Conservation (phyloP, 1,140 invertebrate genomes). For the Trichonephila clavata region DNA sequence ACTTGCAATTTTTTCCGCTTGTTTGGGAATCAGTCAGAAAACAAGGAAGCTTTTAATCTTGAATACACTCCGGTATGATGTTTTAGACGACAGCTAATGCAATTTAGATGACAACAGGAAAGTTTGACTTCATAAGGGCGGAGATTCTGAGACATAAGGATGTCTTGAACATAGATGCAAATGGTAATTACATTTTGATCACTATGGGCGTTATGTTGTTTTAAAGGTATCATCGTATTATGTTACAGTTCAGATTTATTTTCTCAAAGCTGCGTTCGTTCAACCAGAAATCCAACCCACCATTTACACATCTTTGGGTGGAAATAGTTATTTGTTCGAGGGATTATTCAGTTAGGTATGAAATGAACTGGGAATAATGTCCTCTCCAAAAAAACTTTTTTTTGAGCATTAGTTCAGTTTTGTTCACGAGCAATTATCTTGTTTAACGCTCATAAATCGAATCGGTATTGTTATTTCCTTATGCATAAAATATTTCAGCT, state of each 20-base stretch:
- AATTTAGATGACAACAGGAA: conserved; percentile 75
- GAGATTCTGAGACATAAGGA: conserved; percentile 62
- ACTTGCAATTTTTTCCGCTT: conserved; percentile 62
- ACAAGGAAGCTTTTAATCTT: conserved; percentile 66
- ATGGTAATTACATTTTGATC: conserved; percentile 75
- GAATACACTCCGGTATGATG: conserved; percentile 6
- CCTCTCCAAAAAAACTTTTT: not conserved
- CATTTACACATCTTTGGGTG: conserved; percentile 55
- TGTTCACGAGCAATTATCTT: too few species aligned
- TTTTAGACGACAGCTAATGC: conserved; percentile 70
- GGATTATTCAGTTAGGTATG: conserved; percentile 11
- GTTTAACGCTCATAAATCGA: too few species aligned
- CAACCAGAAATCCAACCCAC: conserved; percentile 62
- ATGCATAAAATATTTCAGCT: too few species aligned
- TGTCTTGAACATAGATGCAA: conserved; percentile 69
- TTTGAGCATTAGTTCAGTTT: not conserved
- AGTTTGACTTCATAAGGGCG: conserved; percentile 68
- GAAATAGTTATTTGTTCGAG: conserved; percentile 35
- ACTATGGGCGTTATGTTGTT: conserved; percentile 75
- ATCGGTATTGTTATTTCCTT: too few species aligned
- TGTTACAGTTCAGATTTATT: conserved; percentile 44
- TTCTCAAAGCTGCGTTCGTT: conserved; percentile 52
- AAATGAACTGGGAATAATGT: conserved; percentile 26
- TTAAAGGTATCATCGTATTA: conserved; percentile 70
- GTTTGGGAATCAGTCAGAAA: conserved; percentile 61